These are phyloP conservation scores for Eupithecia pulchellata DNA, from an alignment of 2,888 invertebrate genomes.

Conservation along the genomic window DNA sequence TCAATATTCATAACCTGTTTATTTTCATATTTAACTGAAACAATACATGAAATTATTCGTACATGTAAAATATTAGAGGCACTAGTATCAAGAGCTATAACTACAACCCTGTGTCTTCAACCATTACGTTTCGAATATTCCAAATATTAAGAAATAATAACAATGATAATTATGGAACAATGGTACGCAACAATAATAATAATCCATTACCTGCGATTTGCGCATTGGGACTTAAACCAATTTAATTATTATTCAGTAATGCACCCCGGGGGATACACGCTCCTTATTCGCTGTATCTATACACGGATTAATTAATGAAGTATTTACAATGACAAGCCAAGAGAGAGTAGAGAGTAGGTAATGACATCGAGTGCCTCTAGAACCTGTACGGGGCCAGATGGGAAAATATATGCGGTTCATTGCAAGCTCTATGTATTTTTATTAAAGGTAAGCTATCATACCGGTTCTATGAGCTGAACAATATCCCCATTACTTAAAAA, in stretches of 20 bases:
- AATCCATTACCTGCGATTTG: not conserved
- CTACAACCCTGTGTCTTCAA: not conserved
- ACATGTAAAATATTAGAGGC: not conserved
- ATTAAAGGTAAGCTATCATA: not conserved
- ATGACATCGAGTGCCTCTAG: not conserved
- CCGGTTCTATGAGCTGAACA: not conserved
- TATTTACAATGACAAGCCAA: not conserved
- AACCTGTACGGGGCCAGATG: not conserved
- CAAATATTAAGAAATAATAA: not conserved
- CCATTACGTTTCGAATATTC: not conserved
- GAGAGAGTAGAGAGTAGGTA: no score
- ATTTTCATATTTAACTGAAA: not conserved
- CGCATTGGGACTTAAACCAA: not conserved
- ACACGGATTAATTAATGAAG: not conserved
- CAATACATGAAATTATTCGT: no score
- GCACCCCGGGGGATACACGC: slow-evolving; percentile 13
- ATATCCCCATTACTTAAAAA: not conserved
- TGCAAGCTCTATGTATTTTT: not conserved
- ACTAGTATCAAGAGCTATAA: not conserved
- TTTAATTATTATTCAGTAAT: slow-evolving; percentile 22
- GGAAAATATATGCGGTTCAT: not conserved
- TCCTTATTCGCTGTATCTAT: not conserved
- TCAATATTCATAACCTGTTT: no score
- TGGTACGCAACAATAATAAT: not conserved
- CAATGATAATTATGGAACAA: not conserved